A percentile compares a stretch with the other conserved stretches of the same genome.
Evolutionary conservation across 1,140 invertebrate genomes (phyloP).

Genomic region (Cydia splendana): DNA sequence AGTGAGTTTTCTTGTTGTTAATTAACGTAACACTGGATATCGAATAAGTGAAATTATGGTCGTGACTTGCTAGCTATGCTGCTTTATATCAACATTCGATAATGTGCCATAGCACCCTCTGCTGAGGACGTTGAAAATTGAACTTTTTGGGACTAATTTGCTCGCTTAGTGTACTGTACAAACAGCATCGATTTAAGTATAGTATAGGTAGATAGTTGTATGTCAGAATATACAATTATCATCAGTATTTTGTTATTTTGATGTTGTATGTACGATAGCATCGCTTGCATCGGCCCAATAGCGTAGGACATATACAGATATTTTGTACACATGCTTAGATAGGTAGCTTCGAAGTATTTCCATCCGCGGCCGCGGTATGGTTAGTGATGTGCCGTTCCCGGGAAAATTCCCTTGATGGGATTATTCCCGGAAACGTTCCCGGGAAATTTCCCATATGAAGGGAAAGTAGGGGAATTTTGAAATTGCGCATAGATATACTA

Average conservation of each 20-base stretch:
- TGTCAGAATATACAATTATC: slow-evolving; percentile 14
- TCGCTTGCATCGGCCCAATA: slow-evolving; percentile 38
- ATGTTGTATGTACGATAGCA: slow-evolving; percentile 4
- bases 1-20: not conserved
- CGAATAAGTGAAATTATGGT: not conserved
- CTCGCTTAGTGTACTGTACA: slow-evolving; percentile 10
- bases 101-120: not conserved
- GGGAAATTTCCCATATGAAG: no score
- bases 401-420: no score
- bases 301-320: slow-evolving; percentile 38
- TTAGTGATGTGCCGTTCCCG: no score
- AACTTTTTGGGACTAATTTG: slow-evolving; percentile 1
- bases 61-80: not conserved
- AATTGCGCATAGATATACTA: no score
- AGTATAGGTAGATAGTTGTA: slow-evolving; percentile 6
- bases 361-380: not conserved
- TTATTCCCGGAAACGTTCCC: no score
- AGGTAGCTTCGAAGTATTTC: slow-evolving; percentile 54
- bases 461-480: no score
- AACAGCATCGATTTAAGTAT: slow-evolving; percentile 12
- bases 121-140: not conserved
- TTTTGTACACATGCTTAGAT: slow-evolving; percentile 64
- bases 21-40: slow-evolving; percentile 5
- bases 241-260: slow-evolving; percentile 6
- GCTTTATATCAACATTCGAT: not conserved